Evolutionary conservation across 2,113 vertebrate genomes (phyloP).

Genomic region (Sisor rabdophorus): DNA sequence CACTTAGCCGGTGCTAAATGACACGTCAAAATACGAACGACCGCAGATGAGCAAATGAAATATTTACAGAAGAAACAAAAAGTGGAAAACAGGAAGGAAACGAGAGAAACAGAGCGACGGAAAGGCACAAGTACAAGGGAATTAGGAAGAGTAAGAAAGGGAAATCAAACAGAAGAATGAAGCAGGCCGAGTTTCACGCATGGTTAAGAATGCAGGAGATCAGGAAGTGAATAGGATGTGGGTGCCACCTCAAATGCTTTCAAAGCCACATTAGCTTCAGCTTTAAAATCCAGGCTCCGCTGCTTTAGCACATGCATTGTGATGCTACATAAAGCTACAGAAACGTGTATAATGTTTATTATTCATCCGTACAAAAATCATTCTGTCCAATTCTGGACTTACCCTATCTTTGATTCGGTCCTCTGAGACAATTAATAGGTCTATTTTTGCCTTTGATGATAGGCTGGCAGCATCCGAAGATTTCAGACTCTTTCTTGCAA

Average conservation of each 20-base stretch:
- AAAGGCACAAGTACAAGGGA: background rate
- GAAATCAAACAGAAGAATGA: background rate
- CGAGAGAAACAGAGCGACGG: constrained; percentile 60
- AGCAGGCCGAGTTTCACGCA: background rate
- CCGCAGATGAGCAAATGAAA: constrained; percentile 90
- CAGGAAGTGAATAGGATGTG: constrained; percentile 67
- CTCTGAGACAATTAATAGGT: too few relatives aligned
- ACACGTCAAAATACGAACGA: constrained; percentile 72
- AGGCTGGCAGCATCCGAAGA: too few relatives aligned
- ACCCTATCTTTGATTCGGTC: too few relatives aligned
- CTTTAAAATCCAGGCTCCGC: background rate
- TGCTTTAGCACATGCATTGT: constrained; percentile 3
- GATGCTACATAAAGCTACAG: constrained; percentile 3
- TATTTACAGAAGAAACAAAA: constrained; percentile 76
- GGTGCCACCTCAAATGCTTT: constrained; percentile 48
- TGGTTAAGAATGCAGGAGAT: constrained; percentile 10
- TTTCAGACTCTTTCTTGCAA: too few relatives aligned
- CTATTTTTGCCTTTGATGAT: too few relatives aligned
- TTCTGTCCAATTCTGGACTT: background rate
- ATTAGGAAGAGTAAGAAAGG: constrained; percentile 1
- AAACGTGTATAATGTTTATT: background rate
- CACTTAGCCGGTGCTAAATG: constrained; percentile 81
- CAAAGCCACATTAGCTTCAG: background rate
- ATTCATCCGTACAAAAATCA: background rate
- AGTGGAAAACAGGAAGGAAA: background rate